Evolutionary conservation across 2,888 invertebrate genomes (phyloP), one percentile per base, ranked within the genome.

Genomic region (Diploptera punctata): DNA sequence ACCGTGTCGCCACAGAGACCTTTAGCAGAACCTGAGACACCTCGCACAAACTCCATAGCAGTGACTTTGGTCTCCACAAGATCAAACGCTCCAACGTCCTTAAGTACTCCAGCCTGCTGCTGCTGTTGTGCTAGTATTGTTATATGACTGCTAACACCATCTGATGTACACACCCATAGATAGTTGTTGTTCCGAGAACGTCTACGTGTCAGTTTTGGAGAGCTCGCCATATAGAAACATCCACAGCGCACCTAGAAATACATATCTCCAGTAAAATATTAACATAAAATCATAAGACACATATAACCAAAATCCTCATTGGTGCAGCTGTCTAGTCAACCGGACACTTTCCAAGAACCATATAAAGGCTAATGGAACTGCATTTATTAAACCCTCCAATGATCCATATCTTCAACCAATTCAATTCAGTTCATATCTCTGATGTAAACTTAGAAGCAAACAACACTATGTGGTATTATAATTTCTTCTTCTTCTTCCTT

Each of bases 101-200:
- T 91, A 71, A 93, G 85, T 71, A 87, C 87, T 67, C 91, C 91
- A 71, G 91, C 88, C 77, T 93, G 91, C 76, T 91, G 90, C 31
- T 87, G 88, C 78, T 91, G 88, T 78, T 91, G 90, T 57, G 92
- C 90, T 77, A 94, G 87, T 60, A 95, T 90, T 52, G 94, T 89
- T 74, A 94, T 92, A 71, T 84, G 84, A 71, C 84, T 83, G 68
- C 81, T 81, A 57, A 80, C 79, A 26, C 91, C 92, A 80, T 94
- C 94, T 61, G 90, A 91, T 75, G 95, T 93, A 81, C 95, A 94
- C 76, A 97, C 89, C 97, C 97, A 98, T 77, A 97, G 86, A 81
- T 95, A 93, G 77, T 93, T 93, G 78, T 93, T 91, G 74, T 89
- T 88, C 79, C 89, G 89, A 68, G 90, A 88, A 75, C 89, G 87